Conservation (phyloP, 1,140 invertebrate species). For the Drosophila ercepeae region DNA sequence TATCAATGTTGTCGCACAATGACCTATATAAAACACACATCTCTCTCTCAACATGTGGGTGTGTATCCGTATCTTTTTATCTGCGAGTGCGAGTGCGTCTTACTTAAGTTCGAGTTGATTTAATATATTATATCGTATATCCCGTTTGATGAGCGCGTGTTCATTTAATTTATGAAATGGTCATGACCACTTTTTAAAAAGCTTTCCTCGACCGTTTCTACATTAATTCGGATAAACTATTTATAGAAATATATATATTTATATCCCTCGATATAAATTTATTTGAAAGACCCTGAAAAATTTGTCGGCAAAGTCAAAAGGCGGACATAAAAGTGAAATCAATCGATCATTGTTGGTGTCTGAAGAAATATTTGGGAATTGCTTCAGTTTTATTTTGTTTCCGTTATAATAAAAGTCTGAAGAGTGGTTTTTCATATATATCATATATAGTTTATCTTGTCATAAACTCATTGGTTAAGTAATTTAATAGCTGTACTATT, state of each 20-base stretch:
- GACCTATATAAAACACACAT: constrained; percentile 52
- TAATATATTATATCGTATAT: constrained; percentile 27
- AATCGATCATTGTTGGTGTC: neutral
- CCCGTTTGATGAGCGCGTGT: constrained; percentile 46
- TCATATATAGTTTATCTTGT: too few species aligned
- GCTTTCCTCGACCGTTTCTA: neutral
- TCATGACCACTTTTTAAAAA: constrained; percentile 25
- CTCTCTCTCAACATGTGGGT: constrained; percentile 8
- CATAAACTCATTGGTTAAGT: too few species aligned
- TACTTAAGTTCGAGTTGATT: constrained; percentile 52
- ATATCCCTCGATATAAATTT: neutral
- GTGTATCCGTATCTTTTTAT: constrained; percentile 8
- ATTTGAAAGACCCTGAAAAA: neutral
- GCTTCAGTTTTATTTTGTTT: neutral
- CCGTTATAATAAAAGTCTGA: neutral
- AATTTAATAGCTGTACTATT: too few species aligned
- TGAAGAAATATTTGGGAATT: too few species aligned
- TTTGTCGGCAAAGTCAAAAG: neutral
- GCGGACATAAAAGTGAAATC: neutral
- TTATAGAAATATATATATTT: constrained; percentile 20
- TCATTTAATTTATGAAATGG: constrained; percentile 61
- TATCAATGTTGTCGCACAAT: constrained; percentile 63
- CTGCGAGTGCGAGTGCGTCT: constrained; percentile 15
- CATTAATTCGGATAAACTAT: neutral
- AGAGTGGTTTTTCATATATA: neutral